phyloP scores from a whole-genome alignment of 2,113 vertebrate genomes.

The Cromileptes altivelis region DNA sequence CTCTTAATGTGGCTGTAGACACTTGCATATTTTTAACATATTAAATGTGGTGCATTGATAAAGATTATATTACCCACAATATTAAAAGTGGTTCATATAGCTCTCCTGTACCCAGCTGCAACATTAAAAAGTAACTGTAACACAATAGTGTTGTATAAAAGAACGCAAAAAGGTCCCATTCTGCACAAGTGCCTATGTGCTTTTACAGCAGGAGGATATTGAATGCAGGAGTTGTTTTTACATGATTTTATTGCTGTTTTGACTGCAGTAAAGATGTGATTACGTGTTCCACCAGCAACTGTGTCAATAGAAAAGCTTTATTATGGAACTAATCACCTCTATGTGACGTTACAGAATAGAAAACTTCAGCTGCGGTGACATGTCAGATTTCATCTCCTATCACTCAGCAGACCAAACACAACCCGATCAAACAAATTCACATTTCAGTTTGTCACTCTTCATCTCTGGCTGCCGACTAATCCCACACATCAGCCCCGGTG shows the following conservation, averaged over 20 bases:
- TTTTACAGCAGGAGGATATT: background rate
- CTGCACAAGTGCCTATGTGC: background rate
- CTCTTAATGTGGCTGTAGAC: background rate
- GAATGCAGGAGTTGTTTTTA: background rate
- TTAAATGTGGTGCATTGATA: background rate
- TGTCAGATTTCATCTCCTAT: slow-evolving; percentile 51
- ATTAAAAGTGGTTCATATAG: background rate
- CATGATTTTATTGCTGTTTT: background rate
- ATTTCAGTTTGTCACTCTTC: slow-evolving; percentile 43
- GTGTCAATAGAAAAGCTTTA: background rate
- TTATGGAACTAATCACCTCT: slow-evolving; percentile 38
- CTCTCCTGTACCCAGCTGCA: background rate
- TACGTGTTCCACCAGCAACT: background rate
- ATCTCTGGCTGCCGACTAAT: slow-evolving; percentile 21
- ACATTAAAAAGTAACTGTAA: background rate
- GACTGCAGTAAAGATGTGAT: background rate
- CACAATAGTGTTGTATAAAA: background rate
- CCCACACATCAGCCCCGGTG: slow-evolving; percentile 21
- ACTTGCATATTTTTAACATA: background rate
- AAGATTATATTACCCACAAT: background rate
- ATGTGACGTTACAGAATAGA: background rate
- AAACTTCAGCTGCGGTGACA: slow-evolving; percentile 24
- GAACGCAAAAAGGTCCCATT: background rate
- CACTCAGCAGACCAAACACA: slow-evolving; percentile 40
- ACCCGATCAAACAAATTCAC: slow-evolving; percentile 35